Evolutionary conservation across 2,888 invertebrate species (phyloP), one percentile per base, ranked within the genome.

Genomic region (Eumacrocentrus americanus): DNA sequence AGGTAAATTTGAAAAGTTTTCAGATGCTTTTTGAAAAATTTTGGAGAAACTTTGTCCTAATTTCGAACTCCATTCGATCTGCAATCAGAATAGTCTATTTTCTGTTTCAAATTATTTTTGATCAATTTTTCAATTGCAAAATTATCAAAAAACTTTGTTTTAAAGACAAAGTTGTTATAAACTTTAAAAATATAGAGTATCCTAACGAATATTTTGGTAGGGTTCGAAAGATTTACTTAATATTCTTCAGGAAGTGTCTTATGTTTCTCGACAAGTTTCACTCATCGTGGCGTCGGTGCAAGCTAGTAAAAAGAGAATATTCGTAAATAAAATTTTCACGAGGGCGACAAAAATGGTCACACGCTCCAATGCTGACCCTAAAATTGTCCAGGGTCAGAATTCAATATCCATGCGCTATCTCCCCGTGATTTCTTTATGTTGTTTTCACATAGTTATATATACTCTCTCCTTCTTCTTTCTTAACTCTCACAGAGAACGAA

Each of bases 351-450:
- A 75, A 79, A 78, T 76, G 73, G 74, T 76, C 72, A 74, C 69
- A 79, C 78, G 79, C 78, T 79, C 70, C 73, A 78, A 62, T 78
- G 79, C 76, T 79, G 77, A 79, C 79, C 79, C 78, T 70, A 71
- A 22, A 63, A 56, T 48, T 5, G 29, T 50, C 55, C 22, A 54
- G 61, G 65, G 64, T 70, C 68, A 70, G 67, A 71, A 68, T 54
- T 64, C 62, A 61, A 67, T 68, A 67, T 64, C 57, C 25, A 46
- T 66, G 29, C 51, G 48, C 50, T 42, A 11, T 62, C 66, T 69
- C 69, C 69, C 65, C 68, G 70, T 70, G 72, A 73, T 73, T 75
- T 66, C 48, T 78, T 76, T 77, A 77, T 77, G 73, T 70, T 69
- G 65, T 74, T 77, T 77, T 78, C 77, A 77, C 76, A 68, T 77